Percentiles rank a stretch among this genome's conserved stretches.
phyloP scores from a whole-genome alignment of 2,888 invertebrate genomes.

The Thecophora atra region DNA sequence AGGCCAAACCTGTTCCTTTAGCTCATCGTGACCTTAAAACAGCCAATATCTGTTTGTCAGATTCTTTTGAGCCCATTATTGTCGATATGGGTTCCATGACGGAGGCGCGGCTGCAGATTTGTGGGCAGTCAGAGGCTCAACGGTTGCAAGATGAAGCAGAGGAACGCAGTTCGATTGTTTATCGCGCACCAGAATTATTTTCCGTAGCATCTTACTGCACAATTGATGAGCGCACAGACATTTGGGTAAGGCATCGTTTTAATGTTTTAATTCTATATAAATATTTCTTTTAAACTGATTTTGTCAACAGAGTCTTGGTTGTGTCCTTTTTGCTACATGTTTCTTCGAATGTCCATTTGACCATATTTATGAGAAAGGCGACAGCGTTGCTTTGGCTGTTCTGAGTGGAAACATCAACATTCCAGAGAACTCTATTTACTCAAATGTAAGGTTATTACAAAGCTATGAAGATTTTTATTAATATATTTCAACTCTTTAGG shows the following conservation, averaged over 20 bases:
- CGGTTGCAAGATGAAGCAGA: slow-evolving; percentile 81
- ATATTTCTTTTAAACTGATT: not conserved
- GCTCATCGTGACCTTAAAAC: slow-evolving; percentile 89
- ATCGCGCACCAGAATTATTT: slow-evolving; percentile 88
- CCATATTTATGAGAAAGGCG: slow-evolving; percentile 82
- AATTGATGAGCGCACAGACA: slow-evolving; percentile 85
- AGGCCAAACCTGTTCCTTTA: slow-evolving; percentile 75
- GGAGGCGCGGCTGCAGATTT: slow-evolving; percentile 72
- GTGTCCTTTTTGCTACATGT: slow-evolving; percentile 84
- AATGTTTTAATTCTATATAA: too few species aligned
- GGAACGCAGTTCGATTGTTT: slow-evolving; percentile 88
- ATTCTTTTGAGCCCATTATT: slow-evolving; percentile 76
- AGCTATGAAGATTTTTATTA: slow-evolving; percentile 14
- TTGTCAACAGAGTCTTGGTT: slow-evolving; percentile 77
- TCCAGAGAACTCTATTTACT: slow-evolving; percentile 75
- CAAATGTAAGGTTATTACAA: slow-evolving; percentile 61
- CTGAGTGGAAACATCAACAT: slow-evolving; percentile 78
- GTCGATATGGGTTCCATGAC: slow-evolving; percentile 85
- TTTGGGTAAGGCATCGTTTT: slow-evolving; percentile 72
- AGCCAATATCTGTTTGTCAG: slow-evolving; percentile 81
- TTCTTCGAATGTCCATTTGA: slow-evolving; percentile 89
- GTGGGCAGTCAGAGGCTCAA: slow-evolving; percentile 75
- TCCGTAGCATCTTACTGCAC: slow-evolving; percentile 82
- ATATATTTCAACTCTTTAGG: slow-evolving; percentile 63
- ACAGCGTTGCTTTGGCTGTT: slow-evolving; percentile 86